phyloP scores from a whole-genome alignment of 2,113 vertebrate species.

The Crotalus viridis region DNA sequence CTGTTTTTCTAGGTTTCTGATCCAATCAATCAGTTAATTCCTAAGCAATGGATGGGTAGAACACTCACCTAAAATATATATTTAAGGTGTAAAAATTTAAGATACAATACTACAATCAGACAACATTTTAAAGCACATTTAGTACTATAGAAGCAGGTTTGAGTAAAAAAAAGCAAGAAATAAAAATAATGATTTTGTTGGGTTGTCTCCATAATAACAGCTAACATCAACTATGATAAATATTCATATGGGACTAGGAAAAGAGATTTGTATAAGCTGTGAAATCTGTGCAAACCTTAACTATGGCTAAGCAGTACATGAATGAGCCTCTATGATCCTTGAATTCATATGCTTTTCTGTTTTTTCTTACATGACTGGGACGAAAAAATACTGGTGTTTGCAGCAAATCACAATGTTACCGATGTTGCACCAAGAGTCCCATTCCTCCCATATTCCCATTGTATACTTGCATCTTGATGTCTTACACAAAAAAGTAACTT shows the following conservation, averaged over 20 bases:
- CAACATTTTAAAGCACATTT: neutral
- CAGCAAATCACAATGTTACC: neutral
- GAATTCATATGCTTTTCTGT: neutral
- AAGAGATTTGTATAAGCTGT: neutral
- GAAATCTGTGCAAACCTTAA: neutral
- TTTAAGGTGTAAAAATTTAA: neutral
- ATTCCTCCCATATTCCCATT: neutral
- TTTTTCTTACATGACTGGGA: neutral
- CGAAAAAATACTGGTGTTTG: neutral
- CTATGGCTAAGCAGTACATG: neutral
- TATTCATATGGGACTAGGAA: neutral
- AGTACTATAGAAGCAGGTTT: neutral
- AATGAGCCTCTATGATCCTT: neutral
- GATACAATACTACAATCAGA: neutral
- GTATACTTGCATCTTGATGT: neutral
- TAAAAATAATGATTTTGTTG: neutral
- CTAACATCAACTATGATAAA: neutral
- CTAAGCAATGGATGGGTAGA: neutral
- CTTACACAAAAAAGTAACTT: neutral
- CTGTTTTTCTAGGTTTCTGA: neutral
- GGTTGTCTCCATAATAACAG: neutral
- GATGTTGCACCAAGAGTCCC: too few relatives aligned
- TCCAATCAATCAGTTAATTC: neutral
- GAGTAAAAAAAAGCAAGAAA: neutral
- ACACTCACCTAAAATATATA: neutral